phyloP scores from a whole-genome alignment of 2,113 vertebrate species.

The Corythaeola cristata region DNA sequence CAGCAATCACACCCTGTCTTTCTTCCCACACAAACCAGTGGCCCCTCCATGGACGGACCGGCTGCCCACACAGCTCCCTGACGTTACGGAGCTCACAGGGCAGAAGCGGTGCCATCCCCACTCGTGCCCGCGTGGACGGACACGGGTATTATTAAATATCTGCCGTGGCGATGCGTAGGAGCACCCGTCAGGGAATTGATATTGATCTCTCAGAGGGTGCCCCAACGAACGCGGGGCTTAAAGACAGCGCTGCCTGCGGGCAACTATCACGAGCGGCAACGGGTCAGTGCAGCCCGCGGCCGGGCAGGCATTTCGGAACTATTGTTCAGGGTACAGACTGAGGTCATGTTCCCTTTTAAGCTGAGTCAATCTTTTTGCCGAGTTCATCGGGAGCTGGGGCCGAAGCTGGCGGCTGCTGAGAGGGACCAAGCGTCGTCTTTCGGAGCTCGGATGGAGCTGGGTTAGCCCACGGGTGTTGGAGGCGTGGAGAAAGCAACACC shows the following conservation, averaged over 20 bases:
- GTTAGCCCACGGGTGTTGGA: not conserved
- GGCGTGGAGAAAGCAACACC: not conserved
- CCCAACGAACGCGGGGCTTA: not conserved
- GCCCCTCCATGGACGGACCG: not conserved
- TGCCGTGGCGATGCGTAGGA: accelerated
- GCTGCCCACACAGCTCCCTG: not conserved
- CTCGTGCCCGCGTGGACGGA: not conserved
- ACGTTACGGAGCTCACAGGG: not conserved
- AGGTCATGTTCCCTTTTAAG: constrained; percentile 55
- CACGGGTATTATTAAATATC: not conserved
- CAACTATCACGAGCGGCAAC: not conserved
- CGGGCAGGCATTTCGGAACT: constrained; percentile 23
- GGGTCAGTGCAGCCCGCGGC: not conserved
- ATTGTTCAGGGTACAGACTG: constrained; percentile 36
- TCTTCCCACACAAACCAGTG: not conserved
- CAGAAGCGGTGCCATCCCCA: not conserved
- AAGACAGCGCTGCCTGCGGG: not conserved
- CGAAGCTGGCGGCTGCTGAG: not conserved
- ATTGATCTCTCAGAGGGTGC: not conserved
- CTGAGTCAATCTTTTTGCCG: constrained; percentile 46
- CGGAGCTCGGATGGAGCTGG: not conserved
- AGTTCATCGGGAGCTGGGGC: constrained; percentile 14
- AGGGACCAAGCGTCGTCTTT: not conserved
- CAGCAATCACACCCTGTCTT: not conserved
- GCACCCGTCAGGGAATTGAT: not conserved